These are phyloP conservation scores for Oncorhynchus clarkii DNA, from an alignment of 2,113 vertebrate genomes.

Conservation along the genomic window DNA sequence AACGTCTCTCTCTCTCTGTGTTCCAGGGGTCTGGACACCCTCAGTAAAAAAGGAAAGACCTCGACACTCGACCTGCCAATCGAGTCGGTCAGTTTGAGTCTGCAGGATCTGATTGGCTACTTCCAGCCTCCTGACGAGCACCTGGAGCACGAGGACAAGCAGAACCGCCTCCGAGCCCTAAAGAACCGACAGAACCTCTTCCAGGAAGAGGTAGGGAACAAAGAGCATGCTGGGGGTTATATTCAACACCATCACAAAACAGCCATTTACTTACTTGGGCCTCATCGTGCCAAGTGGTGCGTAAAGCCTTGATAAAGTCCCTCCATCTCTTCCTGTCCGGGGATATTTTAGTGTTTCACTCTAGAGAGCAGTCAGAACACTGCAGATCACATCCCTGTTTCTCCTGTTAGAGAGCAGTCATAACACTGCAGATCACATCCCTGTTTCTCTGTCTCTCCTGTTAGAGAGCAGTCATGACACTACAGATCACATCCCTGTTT, in stretches of 20 bases:
- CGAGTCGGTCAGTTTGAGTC: constrained; percentile 88
- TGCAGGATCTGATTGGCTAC: constrained; percentile 93
- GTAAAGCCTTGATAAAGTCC: neutral
- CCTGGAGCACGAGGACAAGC: constrained; percentile 92
- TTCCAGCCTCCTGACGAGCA: constrained; percentile 93
- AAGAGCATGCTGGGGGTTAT: neutral
- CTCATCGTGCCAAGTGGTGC: neutral
- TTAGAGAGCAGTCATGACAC: too few species aligned
- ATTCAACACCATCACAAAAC: too few species aligned
- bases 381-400: neutral
- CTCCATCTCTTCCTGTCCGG: too few species aligned
- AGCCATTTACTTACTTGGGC: neutral
- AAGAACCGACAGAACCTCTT: constrained; percentile 98
- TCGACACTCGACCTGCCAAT: constrained; percentile 83
- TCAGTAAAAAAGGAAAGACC: constrained; percentile 83
- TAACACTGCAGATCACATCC: too few species aligned
- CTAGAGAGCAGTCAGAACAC: neutral
- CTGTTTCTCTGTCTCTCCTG: too few species aligned
- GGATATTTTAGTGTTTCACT: neutral
- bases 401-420: neutral
- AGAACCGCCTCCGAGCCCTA: constrained; percentile 89
- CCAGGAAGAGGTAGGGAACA: constrained; percentile 79
- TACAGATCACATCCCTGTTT: too few species aligned
- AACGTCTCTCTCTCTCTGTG: neutral
- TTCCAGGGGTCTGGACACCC: constrained; percentile 85